These are phyloP conservation scores for Orthonevra nobilis DNA, from an alignment of 2,888 invertebrate genomes.

Conservation along the genomic window DNA sequence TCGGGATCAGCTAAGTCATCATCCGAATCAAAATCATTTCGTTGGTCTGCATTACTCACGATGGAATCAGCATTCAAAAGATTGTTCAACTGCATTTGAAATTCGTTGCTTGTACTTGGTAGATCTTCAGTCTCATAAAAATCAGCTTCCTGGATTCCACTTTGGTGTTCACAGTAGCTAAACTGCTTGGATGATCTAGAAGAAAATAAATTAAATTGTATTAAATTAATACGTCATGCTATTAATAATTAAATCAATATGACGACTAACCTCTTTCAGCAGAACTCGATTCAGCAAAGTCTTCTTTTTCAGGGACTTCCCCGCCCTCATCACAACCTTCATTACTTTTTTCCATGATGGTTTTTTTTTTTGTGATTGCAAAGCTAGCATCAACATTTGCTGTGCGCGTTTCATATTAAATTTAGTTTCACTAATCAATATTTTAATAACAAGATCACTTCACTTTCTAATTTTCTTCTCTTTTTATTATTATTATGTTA, in stretches of 20 bases:
- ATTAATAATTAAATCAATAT: neutral
- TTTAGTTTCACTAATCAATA: slow-evolving; percentile 3
- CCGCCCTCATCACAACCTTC: neutral
- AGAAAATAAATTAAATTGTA: slow-evolving; percentile 4
- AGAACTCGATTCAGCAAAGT: neutral
- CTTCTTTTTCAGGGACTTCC: neutral
- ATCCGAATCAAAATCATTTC: neutral
- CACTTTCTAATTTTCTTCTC: neutral
- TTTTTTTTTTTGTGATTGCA: slow-evolving; percentile 3
- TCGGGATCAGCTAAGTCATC: neutral
- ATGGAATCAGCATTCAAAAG: neutral
- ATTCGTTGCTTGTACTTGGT: slow-evolving; percentile 2
- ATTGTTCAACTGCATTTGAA: slow-evolving; percentile 7
- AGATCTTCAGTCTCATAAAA: neutral
- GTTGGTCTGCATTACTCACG: neutral
- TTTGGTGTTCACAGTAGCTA: neutral
- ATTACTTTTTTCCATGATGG: neutral
- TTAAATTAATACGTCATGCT: neutral
- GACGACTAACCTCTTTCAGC: neutral
- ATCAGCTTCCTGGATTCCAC: neutral
- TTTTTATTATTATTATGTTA: slow-evolving; percentile 11
- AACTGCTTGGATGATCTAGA: slow-evolving; percentile 5
- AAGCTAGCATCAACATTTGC: slow-evolving; percentile 16
- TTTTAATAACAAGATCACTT: neutral
- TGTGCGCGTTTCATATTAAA: neutral